Evolutionary conservation across 2,113 vertebrate species (phyloP).

Genomic region (Nycticryphes semicollaris): DNA sequence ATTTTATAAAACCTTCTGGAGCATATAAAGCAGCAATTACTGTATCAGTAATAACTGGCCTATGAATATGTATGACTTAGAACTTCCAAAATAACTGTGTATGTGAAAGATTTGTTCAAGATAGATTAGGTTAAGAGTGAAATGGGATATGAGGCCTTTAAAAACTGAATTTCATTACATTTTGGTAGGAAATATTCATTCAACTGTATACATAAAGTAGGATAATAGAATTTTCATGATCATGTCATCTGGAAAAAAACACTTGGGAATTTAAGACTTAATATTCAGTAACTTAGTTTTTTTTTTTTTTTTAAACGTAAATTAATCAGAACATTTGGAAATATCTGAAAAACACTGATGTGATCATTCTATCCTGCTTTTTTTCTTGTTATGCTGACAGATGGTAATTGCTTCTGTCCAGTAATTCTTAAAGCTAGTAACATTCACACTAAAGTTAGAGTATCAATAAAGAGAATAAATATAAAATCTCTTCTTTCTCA

Average conservation of each 20-base stretch:
- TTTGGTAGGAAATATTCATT: background rate
- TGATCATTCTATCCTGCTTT: background rate
- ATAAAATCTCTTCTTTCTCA: background rate
- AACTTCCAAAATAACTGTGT: conserved; percentile 17
- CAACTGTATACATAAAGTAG: background rate
- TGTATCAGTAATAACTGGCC: conserved; percentile 36
- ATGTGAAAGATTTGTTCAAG: conserved; percentile 11
- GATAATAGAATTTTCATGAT: background rate
- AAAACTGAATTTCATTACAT: background rate
- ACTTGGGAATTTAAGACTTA: background rate
- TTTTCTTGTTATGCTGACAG: background rate
- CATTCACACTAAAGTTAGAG: background rate
- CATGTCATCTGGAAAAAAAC: background rate
- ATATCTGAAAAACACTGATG: background rate
- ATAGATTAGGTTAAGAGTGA: conserved; percentile 5
- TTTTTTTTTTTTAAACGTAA: background rate
- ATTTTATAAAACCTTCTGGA: conserved; percentile 65
- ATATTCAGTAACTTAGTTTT: background rate
- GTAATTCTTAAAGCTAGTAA: background rate
- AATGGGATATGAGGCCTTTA: background rate
- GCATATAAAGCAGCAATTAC: conserved; percentile 62
- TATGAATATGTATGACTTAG: conserved; percentile 70
- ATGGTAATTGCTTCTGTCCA: background rate
- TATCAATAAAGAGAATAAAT: background rate
- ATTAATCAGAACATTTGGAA: background rate